Percentiles rank a stretch among this genome's conserved stretches.
Conservation (phyloP, 2,888 invertebrate genomes). For the Cryptus armator region DNA sequence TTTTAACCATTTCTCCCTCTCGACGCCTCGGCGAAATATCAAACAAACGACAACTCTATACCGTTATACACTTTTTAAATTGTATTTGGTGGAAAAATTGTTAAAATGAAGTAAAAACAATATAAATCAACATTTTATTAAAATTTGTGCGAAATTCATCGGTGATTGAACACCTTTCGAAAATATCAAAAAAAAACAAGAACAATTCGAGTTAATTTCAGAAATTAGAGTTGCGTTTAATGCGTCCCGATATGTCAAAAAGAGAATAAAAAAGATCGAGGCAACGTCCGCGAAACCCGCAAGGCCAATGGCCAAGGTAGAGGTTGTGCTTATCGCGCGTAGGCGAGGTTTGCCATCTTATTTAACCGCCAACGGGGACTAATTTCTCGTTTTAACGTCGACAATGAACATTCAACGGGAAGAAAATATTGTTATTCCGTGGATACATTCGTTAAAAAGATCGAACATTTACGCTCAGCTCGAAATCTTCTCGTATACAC, state of each 20-base stretch:
- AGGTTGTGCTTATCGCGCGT: slow-evolving; percentile 37
- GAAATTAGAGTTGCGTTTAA: neutral
- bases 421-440: neutral
- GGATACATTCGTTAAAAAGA: neutral
- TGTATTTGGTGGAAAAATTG: no score
- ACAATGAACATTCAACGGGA: neutral
- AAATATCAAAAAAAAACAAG: neutral
- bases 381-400: neutral
- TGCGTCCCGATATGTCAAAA: slow-evolving; percentile 2
- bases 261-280: neutral
- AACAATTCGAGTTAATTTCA: neutral
- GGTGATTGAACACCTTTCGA: neutral
- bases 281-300: slow-evolving; percentile 18
- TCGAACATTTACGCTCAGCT: neutral
- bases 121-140: neutral
- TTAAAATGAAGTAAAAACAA: neutral
- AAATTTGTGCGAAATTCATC: neutral
- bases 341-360: slow-evolving; percentile 10
- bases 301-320: slow-evolving; percentile 50
- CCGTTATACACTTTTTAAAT: no score
- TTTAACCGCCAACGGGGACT: neutral
- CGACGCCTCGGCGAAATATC: no score
- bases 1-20: neutral
- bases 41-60: no score
- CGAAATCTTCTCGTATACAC: neutral